phyloP scores from a whole-genome alignment of 2,113 vertebrate genomes.

The Rattus norvegicus region GRCr8 NC_086022.1:14685501-14686000 shows the following conservation, averaged over 20 bases:
- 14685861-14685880: neutral
- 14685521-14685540: neutral
- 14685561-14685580: neutral
- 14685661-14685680: conserved; percentile 86
- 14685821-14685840: conserved; percentile 86
- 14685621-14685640: conserved; percentile 90
- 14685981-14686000: neutral
- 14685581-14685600: neutral
- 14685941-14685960: neutral
- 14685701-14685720: conserved; percentile 80
- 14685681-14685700: conserved; percentile 87
- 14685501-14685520: neutral
- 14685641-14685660: conserved; percentile 88
- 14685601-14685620: conserved; percentile 57
- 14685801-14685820: conserved; percentile 87
- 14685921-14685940: neutral
- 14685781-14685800: conserved; percentile 86
- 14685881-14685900: neutral
- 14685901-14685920: neutral
- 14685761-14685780: conserved; percentile 85
- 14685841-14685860: conserved; percentile 86
- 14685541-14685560: neutral
- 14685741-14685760: conserved; percentile 85
- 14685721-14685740: conserved; percentile 88
- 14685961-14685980: neutral